Percentiles rank a stretch among this genome's conserved stretches.
Conservation (phyloP, 2,888 invertebrate genomes). For the Drosophila aldrichi region DNA sequence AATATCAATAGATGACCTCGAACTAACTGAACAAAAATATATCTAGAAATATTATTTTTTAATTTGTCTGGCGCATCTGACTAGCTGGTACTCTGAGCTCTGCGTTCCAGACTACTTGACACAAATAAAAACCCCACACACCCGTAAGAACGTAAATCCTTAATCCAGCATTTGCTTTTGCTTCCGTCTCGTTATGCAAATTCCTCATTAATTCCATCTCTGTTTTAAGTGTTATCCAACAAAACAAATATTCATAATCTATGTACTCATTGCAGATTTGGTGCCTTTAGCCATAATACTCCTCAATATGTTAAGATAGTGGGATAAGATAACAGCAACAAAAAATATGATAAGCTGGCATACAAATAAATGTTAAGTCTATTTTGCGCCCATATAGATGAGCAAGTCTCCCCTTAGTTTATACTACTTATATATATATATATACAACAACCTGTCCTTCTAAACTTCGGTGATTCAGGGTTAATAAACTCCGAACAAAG, state of each 20-base stretch:
- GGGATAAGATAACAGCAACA: slow-evolving; percentile 1
- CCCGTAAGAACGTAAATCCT: not conserved
- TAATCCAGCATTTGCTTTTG: not conserved
- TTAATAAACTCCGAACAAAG: not conserved
- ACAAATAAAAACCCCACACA: not conserved
- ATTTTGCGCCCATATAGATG: not conserved
- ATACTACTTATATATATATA: not conserved
- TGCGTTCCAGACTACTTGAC: not conserved
- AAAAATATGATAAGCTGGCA: not conserved
- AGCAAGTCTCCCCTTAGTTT: not conserved
- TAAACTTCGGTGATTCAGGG: not conserved
- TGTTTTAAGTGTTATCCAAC: not conserved
- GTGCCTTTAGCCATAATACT: not conserved
- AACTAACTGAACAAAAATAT: not conserved
- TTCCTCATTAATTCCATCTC: not conserved
- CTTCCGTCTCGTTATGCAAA: not conserved
- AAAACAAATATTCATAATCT: slow-evolving; percentile 5
- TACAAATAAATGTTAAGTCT: not conserved
- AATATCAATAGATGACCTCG: slow-evolving; percentile 1
- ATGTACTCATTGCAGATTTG: not conserved
- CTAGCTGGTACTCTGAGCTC: not conserved
- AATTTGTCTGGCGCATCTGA: not conserved
- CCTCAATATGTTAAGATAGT: slow-evolving; percentile 6
- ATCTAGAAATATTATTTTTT: not conserved
- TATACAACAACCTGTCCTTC: not conserved